A percentile compares a stretch with the other conserved stretches of the same genome.
Evolutionary conservation across 1,140 invertebrate species (phyloP).

Genomic region (Drosophila tropicalis): DNA sequence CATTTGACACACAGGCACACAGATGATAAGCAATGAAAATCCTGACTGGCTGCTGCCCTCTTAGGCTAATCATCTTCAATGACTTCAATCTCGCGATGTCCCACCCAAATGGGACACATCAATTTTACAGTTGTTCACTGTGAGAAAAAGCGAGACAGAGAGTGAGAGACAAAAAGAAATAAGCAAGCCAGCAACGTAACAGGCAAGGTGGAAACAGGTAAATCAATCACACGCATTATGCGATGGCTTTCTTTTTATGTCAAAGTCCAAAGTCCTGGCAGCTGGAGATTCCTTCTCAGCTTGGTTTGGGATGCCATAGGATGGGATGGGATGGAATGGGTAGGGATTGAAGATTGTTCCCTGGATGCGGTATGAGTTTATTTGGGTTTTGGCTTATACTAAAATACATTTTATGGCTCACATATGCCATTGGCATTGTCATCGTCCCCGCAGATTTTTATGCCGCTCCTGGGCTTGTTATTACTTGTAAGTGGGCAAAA

Average conservation of each 20-base stretch:
- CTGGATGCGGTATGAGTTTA: constrained; percentile 33
- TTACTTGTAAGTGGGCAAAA: constrained; percentile 69
- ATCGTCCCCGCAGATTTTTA: constrained; percentile 62
- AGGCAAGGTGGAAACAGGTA: constrained; percentile 61
- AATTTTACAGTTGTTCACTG: constrained; percentile 48
- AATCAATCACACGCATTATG: constrained; percentile 76
- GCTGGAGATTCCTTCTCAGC: neutral
- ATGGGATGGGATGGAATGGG: neutral
- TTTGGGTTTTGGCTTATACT: constrained; percentile 34
- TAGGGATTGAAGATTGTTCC: neutral
- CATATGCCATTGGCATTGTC: constrained; percentile 46
- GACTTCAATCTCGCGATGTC: constrained; percentile 46
- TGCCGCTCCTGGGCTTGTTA: constrained; percentile 59
- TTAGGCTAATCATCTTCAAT: constrained; percentile 42
- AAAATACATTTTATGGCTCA: constrained; percentile 75
- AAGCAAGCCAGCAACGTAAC: neutral
- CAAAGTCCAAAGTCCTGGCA: constrained; percentile 33
- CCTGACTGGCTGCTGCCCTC: constrained; percentile 24
- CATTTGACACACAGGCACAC: constrained; percentile 45
- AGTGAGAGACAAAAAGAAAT: neutral
- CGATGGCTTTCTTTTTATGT: constrained; percentile 60
- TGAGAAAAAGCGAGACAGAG: neutral
- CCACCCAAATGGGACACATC: constrained; percentile 66
- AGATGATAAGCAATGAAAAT: constrained; percentile 17
- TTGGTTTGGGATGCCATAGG: neutral